Base-by-base conservation (phyloP, 2,888 invertebrate species). In the Dorcus hopei region DNA sequence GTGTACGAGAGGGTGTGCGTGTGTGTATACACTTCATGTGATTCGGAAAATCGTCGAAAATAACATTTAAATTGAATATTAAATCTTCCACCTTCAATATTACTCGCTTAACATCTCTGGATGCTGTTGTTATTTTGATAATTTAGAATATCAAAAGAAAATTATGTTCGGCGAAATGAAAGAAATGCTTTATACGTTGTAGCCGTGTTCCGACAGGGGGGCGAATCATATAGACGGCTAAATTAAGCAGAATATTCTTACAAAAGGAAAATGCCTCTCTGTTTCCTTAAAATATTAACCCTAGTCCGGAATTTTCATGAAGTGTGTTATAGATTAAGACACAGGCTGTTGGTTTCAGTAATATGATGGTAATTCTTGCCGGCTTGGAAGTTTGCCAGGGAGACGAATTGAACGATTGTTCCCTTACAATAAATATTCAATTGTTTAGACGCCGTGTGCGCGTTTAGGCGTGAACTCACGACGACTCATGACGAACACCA, bases 361-460 rank as follows among this genome's bases (percentile, higher is more conserved):
- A 70, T 68, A 69, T 68, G 69, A 72, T 71, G 69, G 70, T 71
- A 72, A 72, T 72, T 70, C 70, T 67, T 66, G 33, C 23, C 38
- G 38, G 49, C 38, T 41, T 55, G 55, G 55, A 49, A 23, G 16
- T 33, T 38, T 55, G 55, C 55, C 55, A 55, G 49, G 43, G 33
- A 49, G 49, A 41, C 38, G 55, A 49, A 49, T 26, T 26, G 50
- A 23, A 40, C 26, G 45, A 53, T 45, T 42, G 53, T 45, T 53
- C 53, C 43, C 53, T 8, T 45, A 49, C 55, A 53, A 57, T 57
- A 60, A 60, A 60, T 60, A 60, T 60, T 60, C 60, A 57, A 60
- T 57, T 60, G 60, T 60, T 60, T 57, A 51, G 60, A 60, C 54
- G 54, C 51, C 55, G 43, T 33, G 50, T 43, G 49, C 43, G 54